Base-by-base conservation (phyloP, 1,140 invertebrate species). In the Drosophila aff. region DNA sequence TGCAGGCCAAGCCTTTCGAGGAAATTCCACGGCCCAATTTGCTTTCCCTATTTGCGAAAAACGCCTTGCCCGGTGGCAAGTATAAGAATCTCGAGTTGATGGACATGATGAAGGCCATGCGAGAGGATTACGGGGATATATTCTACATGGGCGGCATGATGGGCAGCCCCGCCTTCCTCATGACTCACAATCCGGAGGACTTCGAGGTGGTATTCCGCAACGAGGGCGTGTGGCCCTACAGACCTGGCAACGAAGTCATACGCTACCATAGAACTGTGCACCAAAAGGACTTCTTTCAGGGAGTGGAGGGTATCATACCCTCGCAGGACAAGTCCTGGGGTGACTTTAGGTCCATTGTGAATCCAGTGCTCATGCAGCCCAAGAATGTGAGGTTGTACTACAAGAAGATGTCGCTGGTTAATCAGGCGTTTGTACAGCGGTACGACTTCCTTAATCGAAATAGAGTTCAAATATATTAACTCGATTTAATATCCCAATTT, bases 351-450 rank as follows among this genome's bases (percentile, higher is more conserved):
- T 63, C 55, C 6, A 58, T 43, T 4, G 91, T 92, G 0, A 92
- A 91, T 73, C 92, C 92, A 1, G 76, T 92, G 8, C 41, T 92
- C 28, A 80, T 92, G 89, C 92, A 92, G 21, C 81, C 91, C 1
- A 90, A 91, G 49, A 91, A 75, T 13, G 78, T 81, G 1, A 71
- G 75, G 15, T 11, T 81, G 4, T 91, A 92, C 57, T 81, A 78
- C 23, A 60, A 86, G 26, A 89, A 89, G 58, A 89, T 92, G 85
- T 82, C 86, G 0, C 46, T 76, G n/a, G 90, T 92, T 8, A 91
- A 92, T 58, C 78, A 68, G 57, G 86, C 89, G 21, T 92, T 92
- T 63, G 71, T 92, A 5, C 40, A 92, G n/a, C 76, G 78, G 91
- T 92, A 69, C 49, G 49, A n/a, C 2, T 21, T 38, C 36, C 11